A percentile compares a stretch with the other conserved stretches of the same genome.
Conservation (phyloP, 2,797 vertebrate genomes). For the Kryptolebias ocellatus region DNA sequence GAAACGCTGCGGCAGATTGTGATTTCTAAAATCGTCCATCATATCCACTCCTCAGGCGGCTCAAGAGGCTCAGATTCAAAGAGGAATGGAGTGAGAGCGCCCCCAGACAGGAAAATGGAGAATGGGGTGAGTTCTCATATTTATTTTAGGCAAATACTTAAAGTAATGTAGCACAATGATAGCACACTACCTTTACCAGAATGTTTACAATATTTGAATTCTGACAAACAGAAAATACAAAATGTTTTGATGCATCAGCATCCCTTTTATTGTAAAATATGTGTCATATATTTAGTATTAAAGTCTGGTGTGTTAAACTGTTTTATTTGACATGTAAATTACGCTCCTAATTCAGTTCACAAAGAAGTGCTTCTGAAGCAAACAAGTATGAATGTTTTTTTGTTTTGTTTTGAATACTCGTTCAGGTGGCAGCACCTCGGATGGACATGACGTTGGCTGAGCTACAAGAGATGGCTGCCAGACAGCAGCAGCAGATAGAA, state of each 20-base stretch:
- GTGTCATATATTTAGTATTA: not conserved
- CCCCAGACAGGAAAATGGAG: conserved; percentile 88
- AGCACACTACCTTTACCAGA: not conserved
- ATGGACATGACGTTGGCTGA: conserved; percentile 97
- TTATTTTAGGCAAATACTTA: not conserved
- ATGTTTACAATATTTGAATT: not conserved
- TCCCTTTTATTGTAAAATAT: not conserved
- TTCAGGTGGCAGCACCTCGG: conserved; percentile 87
- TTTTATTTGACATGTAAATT: no score
- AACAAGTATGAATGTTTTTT: conserved; percentile 2
- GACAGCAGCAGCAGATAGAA: conserved; percentile 98
- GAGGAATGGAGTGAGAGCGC: conserved; percentile 89
- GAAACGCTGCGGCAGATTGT: not conserved
- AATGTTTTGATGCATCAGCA: no score
- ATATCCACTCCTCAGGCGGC: conserved; percentile 73
- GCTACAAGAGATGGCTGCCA: conserved; percentile 96
- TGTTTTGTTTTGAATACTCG: conserved; percentile 9
- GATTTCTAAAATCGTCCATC: conserved; percentile 2
- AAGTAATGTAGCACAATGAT: not conserved
- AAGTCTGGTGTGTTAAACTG: no score
- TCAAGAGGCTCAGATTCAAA: conserved; percentile 87
- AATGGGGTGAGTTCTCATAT: conserved; percentile 88
- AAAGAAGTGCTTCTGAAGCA: not conserved
- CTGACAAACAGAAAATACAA: not conserved
- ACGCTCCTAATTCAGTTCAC: not conserved